A percentile compares a stretch with the other conserved stretches of the same genome.
Evolutionary conservation across 2,113 vertebrate species (phyloP).

Genomic region (Equus przewalskii): DNA sequence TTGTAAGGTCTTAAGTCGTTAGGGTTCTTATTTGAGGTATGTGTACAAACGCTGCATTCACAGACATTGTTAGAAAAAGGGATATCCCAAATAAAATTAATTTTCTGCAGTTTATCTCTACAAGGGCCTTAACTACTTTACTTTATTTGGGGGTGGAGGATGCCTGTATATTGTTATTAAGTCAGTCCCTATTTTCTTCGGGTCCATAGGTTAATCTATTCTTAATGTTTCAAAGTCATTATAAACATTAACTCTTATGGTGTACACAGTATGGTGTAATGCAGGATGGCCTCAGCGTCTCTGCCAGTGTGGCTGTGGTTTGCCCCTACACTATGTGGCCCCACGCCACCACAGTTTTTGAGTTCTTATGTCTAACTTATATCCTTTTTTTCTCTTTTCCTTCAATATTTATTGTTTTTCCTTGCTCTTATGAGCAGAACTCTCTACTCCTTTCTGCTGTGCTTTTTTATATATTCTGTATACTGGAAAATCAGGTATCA

Average conservation of each 20-base stretch:
- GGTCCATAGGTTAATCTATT: slow-evolving; percentile 56
- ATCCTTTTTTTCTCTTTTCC: slow-evolving; percentile 30
- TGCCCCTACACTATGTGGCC: neutral
- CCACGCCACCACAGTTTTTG: neutral
- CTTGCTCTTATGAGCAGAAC: neutral
- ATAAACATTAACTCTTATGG: slow-evolving; percentile 66
- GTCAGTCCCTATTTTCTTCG: slow-evolving; percentile 49
- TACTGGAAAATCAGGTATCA: neutral
- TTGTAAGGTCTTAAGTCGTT: neutral
- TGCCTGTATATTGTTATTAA: slow-evolving; percentile 30
- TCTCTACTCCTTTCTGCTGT: neutral
- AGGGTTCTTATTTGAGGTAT: neutral
- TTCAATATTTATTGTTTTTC: neutral
- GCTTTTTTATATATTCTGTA: neutral
- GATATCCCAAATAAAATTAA: slow-evolving; percentile 28
- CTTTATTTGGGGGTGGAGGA: neutral
- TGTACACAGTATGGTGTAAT: slow-evolving; percentile 48
- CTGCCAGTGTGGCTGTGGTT: neutral
- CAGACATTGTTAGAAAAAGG: neutral
- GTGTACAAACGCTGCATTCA: neutral
- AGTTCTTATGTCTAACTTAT: neutral
- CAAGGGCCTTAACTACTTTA: slow-evolving; percentile 25
- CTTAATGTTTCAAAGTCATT: slow-evolving; percentile 65
- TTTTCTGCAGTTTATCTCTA: slow-evolving; percentile 5
- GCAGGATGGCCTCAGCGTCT: neutral